Evolutionary conservation across 2,888 invertebrate species (phyloP).

Genomic region (Leucozona laternaria): DNA sequence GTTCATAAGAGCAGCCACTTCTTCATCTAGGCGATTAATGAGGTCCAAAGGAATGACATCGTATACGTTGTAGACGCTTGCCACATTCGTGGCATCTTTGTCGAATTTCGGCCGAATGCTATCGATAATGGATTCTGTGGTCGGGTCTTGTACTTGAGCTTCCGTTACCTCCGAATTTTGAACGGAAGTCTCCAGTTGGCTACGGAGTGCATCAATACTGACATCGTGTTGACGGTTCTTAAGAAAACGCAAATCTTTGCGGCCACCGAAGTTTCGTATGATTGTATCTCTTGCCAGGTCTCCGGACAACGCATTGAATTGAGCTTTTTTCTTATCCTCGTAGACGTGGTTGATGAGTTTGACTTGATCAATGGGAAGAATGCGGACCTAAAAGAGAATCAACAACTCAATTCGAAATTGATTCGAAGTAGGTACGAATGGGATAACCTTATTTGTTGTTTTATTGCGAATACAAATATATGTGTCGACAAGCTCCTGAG

Average conservation of each 20-base stretch:
- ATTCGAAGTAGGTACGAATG: neutral
- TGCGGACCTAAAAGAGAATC: constrained; percentile 74
- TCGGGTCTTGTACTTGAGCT: constrained; percentile 68
- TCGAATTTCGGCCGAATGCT: constrained; percentile 80
- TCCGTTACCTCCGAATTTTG: constrained; percentile 72
- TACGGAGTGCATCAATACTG: constrained; percentile 80
- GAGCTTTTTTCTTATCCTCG: constrained; percentile 73
- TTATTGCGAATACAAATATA: constrained; percentile 81
- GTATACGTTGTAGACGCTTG: constrained; percentile 79
- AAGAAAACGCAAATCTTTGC: constrained; percentile 78
- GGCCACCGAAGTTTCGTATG: constrained; percentile 81
- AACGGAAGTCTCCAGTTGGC: constrained; percentile 80
- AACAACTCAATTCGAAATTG: neutral
- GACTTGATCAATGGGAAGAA: constrained; percentile 80
- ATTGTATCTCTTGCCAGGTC: constrained; percentile 77
- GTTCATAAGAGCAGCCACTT: constrained; percentile 79
- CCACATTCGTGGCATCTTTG: constrained; percentile 78
- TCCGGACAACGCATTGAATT: constrained; percentile 73
- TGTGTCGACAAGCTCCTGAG: constrained; percentile 77
- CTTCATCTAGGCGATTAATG: constrained; percentile 80
- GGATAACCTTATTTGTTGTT: constrained; percentile 79
- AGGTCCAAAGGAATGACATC: constrained; percentile 80
- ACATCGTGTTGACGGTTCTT: constrained; percentile 79
- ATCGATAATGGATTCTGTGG: constrained; percentile 75
- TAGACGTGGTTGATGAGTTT: constrained; percentile 80